phyloP scores from a whole-genome alignment of 2,888 invertebrate species.

The Acanthosepion pharaonis region DNA sequence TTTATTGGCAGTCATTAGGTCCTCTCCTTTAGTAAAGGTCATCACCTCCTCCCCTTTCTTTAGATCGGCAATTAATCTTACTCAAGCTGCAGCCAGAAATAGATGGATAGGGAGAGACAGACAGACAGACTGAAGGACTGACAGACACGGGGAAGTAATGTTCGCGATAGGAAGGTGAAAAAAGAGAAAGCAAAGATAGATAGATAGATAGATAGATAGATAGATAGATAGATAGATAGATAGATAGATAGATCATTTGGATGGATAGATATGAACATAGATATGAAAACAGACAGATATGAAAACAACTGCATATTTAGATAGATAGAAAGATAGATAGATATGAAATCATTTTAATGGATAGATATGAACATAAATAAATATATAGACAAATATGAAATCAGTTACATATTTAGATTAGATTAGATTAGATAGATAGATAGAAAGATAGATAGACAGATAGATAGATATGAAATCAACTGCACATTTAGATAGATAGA shows the following conservation, averaged over 20 bases:
- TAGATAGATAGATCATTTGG: neutral
- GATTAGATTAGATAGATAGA: neutral
- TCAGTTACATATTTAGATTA: neutral
- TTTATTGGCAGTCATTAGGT: conserved; percentile 33
- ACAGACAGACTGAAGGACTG: neutral
- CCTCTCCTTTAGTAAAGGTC: neutral
- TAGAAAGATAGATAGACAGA: neutral
- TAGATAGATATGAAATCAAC: neutral
- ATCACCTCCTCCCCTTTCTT: neutral
- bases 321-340: neutral
- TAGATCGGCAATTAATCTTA: neutral
- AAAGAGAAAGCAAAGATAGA: neutral
- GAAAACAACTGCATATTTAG: neutral
- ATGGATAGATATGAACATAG: neutral
- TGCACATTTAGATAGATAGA: neutral
- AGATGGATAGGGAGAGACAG: neutral
- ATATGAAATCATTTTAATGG: neutral
- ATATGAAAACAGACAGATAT: neutral
- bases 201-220: neutral
- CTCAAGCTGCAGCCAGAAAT: neutral
- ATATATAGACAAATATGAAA: neutral
- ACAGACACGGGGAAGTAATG: too few species aligned
- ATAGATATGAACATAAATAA: too few species aligned
- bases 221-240: neutral
- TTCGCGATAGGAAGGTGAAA: neutral